phyloP scores from a whole-genome alignment of 2,113 vertebrate species.

The Cariama cristata region DNA sequence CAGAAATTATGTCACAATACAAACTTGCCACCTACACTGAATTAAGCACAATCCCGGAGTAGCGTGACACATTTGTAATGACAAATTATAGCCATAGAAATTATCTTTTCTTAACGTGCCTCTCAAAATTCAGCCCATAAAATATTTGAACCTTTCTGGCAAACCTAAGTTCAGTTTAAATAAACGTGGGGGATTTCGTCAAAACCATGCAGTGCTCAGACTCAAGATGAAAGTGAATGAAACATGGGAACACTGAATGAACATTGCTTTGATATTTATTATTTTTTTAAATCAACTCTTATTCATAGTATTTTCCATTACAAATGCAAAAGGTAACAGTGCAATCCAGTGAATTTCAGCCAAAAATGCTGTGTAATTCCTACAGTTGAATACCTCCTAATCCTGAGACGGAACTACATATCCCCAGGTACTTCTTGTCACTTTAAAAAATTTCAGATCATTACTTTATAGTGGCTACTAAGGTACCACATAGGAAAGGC shows the following conservation, averaged over 20 bases:
- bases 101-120: background rate
- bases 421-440: background rate
- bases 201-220: background rate
- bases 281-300: background rate
- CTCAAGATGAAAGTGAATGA: background rate
- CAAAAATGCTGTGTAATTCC: background rate
- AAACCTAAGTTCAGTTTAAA: background rate
- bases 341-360: background rate
- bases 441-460: background rate
- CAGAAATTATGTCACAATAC: background rate
- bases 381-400: background rate
- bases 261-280: background rate
- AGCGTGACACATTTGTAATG: background rate
- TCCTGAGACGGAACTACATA: background rate
- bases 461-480: background rate
- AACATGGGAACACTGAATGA: background rate
- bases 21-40: background rate
- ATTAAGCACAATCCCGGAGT: background rate
- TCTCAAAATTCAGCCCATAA: background rate
- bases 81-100: background rate
- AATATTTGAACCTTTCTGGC: background rate
- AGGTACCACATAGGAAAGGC: background rate
- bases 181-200: fast-evolving
- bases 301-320: background rate
- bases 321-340: background rate